Percentiles rank a stretch among this genome's conserved stretches.
These are phyloP conservation scores for Pachypanchax playfairii DNA, from an alignment of 2,113 vertebrate genomes.

Conservation along the genomic window DNA sequence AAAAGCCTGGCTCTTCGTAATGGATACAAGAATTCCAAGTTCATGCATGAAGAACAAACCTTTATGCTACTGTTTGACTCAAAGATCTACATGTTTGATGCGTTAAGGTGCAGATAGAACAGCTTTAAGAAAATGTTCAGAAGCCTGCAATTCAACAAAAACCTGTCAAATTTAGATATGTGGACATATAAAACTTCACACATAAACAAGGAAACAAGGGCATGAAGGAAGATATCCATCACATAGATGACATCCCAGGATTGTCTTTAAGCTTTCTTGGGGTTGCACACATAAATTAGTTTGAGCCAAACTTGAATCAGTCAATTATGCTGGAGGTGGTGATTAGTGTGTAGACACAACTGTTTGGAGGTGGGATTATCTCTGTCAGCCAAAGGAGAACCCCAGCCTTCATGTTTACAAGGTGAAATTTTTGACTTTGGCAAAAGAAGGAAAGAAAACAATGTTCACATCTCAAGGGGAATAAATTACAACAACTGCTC, in stretches of 20 bases:
- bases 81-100: background rate
- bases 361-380: constrained; percentile 71
- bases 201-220: constrained; percentile 49
- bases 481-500: background rate
- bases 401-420: constrained; percentile 73
- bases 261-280: constrained; percentile 76
- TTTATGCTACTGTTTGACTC: background rate
- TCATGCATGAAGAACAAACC: background rate
- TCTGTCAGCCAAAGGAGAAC: constrained; percentile 65
- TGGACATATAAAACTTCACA: constrained; percentile 60
- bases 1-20: too few relatives aligned
- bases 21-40: background rate
- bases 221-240: constrained; percentile 58
- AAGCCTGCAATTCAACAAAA: constrained; percentile 40
- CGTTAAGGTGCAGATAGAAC: constrained; percentile 10
- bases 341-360: constrained; percentile 78
- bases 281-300: constrained; percentile 77
- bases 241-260: constrained; percentile 67
- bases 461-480: constrained; percentile 3
- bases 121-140: constrained; percentile 31
- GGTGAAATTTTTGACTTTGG: constrained; percentile 49
- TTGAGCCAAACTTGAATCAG: constrained; percentile 63
- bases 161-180: constrained; percentile 56
- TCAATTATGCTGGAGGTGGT: constrained; percentile 68
- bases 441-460: constrained; percentile 28